Base-by-base conservation (phyloP, 1,140 invertebrate genomes). In the Scaptomyza hsui region DNA sequence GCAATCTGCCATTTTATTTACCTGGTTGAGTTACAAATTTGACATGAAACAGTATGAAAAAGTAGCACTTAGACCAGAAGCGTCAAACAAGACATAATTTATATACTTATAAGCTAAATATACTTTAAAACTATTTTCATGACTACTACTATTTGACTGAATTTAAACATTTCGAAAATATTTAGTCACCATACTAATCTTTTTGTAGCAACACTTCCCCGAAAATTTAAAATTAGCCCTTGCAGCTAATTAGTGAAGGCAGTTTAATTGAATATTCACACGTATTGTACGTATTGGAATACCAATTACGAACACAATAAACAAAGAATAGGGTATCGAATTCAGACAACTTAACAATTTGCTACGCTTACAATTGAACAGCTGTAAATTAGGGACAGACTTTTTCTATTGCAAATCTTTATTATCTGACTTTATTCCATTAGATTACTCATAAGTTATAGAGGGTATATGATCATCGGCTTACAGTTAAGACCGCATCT, bases 1-100 rank as follows among this genome's bases (percentile, higher is more conserved):
- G 48, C 56, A 65, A 72, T 65, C 52, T 65, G 53, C 53, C 35
- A 64, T 52, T 71, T 71, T 55, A 16, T 51, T 67, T 51, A 67
- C 41, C 63, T 13, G 59, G 49, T 63, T 57, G 19, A 26, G 35
- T 26, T 62, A 44, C 55, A 41, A 72, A 51, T 59, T 48, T 39
- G 61, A 53, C 3, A 39, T 21, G 3, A 13, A 42, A 26, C n/a
- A 41, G 13, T 24, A 6, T n/a, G 35, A 16, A 55, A 55, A 24
- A 39, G 18, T 41, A 53, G 18, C 42, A 45, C 42, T 21, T 21
- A n/a, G 3, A 45, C 42, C 12, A n/a, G 12, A 21, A 21, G 10
- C 42, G 42, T 21, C 42, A 21, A 47, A 24, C 44, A 7, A 13
- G 44, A 47, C 24, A 24, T 21, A 24, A 29, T 9, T 29, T 21